phyloP scores from a whole-genome alignment of 2,888 invertebrate genomes.

The Hetaerina titia region DNA sequence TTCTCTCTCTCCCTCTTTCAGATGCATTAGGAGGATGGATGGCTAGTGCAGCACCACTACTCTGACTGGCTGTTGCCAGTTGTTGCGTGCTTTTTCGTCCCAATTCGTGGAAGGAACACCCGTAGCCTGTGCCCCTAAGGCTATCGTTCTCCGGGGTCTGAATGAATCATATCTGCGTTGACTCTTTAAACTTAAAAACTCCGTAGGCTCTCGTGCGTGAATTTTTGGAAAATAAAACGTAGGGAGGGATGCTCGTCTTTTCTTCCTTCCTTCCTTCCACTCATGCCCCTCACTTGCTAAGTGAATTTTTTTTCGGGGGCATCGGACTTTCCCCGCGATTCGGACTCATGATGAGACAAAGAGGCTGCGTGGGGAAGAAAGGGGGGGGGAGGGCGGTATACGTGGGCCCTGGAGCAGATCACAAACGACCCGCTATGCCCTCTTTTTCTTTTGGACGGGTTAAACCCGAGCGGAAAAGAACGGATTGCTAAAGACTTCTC shows the following conservation, averaged over 20 bases:
- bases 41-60: too few species aligned
- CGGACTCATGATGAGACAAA: not conserved
- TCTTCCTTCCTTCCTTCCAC: not conserved
- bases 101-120: not conserved
- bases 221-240: not conserved
- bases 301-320: not conserved
- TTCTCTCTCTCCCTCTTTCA: not conserved
- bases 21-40: too few species aligned
- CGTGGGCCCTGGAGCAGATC: too few species aligned
- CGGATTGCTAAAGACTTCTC: too few species aligned
- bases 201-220: not conserved
- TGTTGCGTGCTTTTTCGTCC: not conserved
- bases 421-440: too few species aligned
- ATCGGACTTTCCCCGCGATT: not conserved
- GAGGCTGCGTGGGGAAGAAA: not conserved
- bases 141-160: not conserved
- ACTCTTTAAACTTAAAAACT: not conserved
- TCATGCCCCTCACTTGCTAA: not conserved
- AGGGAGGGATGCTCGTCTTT: not conserved
- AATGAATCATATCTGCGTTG: not conserved
- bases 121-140: not conserved
- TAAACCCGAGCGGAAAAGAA: too few species aligned
- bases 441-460: too few species aligned
- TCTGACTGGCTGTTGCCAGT: too few species aligned
- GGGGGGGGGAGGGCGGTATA: too few species aligned